Base-by-base conservation (phyloP, 1,140 invertebrate genomes). In the Megathymus violae region DNA sequence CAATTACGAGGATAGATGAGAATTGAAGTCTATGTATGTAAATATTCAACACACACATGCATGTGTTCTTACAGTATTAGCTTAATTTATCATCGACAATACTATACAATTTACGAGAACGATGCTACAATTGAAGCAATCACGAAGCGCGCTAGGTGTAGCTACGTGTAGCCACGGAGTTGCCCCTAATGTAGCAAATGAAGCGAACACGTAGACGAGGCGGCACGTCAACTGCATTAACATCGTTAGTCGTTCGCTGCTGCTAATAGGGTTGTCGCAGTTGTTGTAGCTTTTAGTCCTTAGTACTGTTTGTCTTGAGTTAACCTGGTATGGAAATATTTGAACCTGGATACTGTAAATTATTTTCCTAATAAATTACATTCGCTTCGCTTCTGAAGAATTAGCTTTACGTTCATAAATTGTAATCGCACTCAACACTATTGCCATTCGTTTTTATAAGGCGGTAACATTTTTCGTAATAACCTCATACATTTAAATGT, bases 171-270 rank as follows among this genome's bases (percentile, higher is more conserved):
- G 4, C 27, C 19, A 22, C 19, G n/a, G 27, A 7, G 27, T 31
- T 27, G 46, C 13, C 25, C 25, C 11, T 27, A 31, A 31, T 15
- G 22, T 48, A 48, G 46, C 22, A 31, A 48, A 48, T 48, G 11
- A 48, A 48, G 22, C 13, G 46, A 48, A 31, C 43, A 44, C 46
- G 46, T 48, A 48, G 46, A 46, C 43, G 43, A 27, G 19, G 46
- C 25, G 17, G 46, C 19, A n/a, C 7, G 16, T 46, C 43, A 22
- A 46, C 43, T 11, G 17, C 10, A 22, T 46, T 48, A 48, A 48
- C 46, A 31, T 48, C 11, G 17, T 48, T 31, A 48, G 25, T 15
- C 13, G 46, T n/a, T n/a, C n/a, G 46, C 46, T 22, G 10, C 11
- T 9, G 11, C 44, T 48, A 48, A 48, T 16, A n/a, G 5, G 1